Evolutionary conservation across 2,888 invertebrate genomes (phyloP).

Genomic region (Zhengitettix transpicula): DNA sequence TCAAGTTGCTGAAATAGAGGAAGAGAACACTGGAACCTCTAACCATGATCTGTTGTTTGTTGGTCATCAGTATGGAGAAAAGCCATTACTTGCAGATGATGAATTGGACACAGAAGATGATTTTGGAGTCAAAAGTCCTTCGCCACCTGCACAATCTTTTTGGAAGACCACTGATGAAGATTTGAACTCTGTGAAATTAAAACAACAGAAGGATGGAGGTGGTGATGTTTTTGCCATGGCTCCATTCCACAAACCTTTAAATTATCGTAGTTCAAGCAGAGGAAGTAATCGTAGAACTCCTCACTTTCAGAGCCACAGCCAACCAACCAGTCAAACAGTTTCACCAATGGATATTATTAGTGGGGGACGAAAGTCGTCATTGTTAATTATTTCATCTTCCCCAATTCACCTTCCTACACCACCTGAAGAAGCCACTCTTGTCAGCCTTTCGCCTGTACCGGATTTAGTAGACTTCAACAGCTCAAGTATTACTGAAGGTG

Average conservation of each 20-base stretch:
- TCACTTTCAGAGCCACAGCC: constrained; percentile 9
- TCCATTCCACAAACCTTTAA: constrained; percentile 32
- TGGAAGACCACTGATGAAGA: constrained; percentile 15
- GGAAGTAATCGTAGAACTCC: constrained; percentile 1
- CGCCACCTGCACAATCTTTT: neutral
- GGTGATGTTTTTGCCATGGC: constrained; percentile 53
- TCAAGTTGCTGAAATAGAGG: constrained; percentile 1
- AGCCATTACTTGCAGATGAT: constrained; percentile 57
- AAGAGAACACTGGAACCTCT: constrained; percentile 2
- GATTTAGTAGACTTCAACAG: too few species aligned
- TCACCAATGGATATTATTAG: constrained; percentile 10
- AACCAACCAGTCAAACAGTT: constrained; percentile 12
- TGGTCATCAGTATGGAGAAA: constrained; percentile 58
- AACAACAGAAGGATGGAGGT: constrained; percentile 14
- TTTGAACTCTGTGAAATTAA: constrained; percentile 17
- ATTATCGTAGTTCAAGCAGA: constrained; percentile 1
- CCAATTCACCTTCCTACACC: constrained; percentile 2
- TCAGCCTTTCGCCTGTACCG: too few species aligned
- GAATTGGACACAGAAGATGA: constrained; percentile 47
- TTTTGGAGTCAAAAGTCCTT: constrained; percentile 8
- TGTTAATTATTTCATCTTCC: constrained; percentile 4
- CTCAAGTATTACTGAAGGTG: too few species aligned
- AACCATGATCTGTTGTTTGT: constrained; percentile 40
- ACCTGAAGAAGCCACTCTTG: neutral
- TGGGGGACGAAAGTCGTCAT: constrained; percentile 6